Evolutionary conservation across 2,797 vertebrate species (phyloP).

Genomic region (Pantherophis vulpinus): DNA sequence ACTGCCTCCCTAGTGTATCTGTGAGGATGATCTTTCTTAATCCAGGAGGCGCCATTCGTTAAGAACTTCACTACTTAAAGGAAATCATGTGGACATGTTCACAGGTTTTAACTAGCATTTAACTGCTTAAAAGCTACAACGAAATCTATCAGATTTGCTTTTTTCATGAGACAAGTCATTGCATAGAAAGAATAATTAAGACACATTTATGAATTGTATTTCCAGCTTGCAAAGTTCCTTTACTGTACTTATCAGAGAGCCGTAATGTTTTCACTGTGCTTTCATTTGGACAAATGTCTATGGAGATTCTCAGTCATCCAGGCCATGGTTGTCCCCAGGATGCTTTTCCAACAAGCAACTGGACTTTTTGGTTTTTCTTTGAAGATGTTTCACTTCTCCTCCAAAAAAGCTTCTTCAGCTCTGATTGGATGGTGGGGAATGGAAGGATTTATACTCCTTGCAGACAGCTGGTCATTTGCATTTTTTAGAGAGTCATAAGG

Average conservation of each 20-base stretch:
- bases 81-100: slow-evolving; percentile 72
- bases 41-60: slow-evolving; percentile 77
- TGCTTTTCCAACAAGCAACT: too few species aligned
- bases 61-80: slow-evolving; percentile 73
- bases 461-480: too few species aligned
- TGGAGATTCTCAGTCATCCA: too few species aligned
- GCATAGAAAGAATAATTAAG: slow-evolving; percentile 21
- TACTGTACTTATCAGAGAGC: not conserved
- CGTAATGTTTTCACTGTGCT: not conserved
- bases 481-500: too few species aligned
- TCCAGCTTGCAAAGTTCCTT: not conserved
- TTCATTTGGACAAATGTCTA: not conserved
- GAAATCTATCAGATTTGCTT: slow-evolving; percentile 63
- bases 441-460: too few species aligned
- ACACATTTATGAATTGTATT: slow-evolving; percentile 25
- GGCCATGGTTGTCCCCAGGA: too few species aligned
- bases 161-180: slow-evolving; percentile 49
- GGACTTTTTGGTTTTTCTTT: too few species aligned
- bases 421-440: too few species aligned
- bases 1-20: slow-evolving; percentile 61
- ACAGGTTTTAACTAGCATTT: slow-evolving; percentile 76
- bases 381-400: too few species aligned
- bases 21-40: slow-evolving; percentile 73
- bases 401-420: too few species aligned
- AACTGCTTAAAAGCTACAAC: slow-evolving; percentile 62